Evolutionary conservation across 2,113 vertebrate genomes (phyloP).

Genomic region (Myocastor coypus): DNA sequence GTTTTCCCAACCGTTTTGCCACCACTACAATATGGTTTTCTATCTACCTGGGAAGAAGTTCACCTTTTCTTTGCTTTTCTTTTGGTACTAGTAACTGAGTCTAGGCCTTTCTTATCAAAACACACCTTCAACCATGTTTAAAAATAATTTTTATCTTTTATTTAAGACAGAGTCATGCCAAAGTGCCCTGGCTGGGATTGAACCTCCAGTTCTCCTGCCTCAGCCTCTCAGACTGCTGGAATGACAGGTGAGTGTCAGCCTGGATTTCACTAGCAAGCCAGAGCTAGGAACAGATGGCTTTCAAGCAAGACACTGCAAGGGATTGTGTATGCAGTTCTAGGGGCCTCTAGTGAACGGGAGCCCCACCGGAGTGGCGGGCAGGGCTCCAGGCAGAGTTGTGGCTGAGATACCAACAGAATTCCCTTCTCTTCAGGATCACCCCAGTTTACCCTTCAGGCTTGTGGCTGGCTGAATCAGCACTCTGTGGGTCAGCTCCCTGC

Average conservation of each 20-base stretch:
- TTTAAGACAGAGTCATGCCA: neutral
- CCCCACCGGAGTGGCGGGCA: neutral
- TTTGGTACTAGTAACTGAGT: neutral
- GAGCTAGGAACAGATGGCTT: neutral
- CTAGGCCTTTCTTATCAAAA: neutral
- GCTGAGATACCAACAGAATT: accelerated
- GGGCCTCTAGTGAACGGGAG: neutral
- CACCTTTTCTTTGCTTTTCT: neutral
- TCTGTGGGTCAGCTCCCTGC: neutral
- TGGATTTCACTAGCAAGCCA: neutral
- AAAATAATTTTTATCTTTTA: neutral
- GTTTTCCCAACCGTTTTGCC: neutral
- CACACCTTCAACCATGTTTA: neutral
- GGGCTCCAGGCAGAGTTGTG: neutral
- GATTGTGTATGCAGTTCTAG: accelerated
- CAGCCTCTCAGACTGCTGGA: neutral
- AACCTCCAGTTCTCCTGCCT: neutral
- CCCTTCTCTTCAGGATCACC: neutral
- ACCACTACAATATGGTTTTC: neutral
- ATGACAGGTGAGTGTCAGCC: neutral
- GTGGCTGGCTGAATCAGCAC: too few relatives aligned
- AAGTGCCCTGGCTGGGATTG: neutral
- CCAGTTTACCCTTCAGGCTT: neutral
- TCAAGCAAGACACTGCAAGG: neutral
- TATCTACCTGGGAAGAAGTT: neutral